Evolutionary conservation across 2,113 vertebrate species (phyloP).

Genomic region (Hyperopisus bebe): DNA sequence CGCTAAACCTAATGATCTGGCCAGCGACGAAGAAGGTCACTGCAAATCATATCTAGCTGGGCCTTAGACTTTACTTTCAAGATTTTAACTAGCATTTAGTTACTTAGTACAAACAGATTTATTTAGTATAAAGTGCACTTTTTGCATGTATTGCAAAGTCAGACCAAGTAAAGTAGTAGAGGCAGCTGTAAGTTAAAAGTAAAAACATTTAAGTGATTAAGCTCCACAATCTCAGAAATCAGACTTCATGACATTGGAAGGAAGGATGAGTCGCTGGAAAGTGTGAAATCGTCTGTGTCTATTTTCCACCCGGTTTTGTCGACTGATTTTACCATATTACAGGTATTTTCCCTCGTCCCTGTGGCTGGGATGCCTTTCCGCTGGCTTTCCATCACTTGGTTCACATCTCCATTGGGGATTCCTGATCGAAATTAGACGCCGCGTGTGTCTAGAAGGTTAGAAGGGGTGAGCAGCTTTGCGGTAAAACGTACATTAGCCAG

Average conservation of each 20-base stretch:
- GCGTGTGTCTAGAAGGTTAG: neutral
- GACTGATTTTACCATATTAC: neutral
- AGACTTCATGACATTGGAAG: neutral
- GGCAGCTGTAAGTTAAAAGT: neutral
- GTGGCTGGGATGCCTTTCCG: neutral
- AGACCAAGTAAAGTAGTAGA: neutral
- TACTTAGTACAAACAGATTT: neutral
- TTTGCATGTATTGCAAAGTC: neutral
- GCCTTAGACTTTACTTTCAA: neutral
- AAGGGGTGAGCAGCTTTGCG: neutral
- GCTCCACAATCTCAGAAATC: neutral
- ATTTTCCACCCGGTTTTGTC: neutral
- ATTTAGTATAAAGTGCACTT: neutral
- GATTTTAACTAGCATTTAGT: neutral
- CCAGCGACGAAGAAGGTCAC: neutral
- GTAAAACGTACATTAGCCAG: neutral
- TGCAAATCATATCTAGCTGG: neutral
- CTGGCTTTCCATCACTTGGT: neutral
- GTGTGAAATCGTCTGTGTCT: neutral
- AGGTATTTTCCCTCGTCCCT: neutral
- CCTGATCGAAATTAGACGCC: neutral
- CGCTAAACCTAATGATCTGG: neutral
- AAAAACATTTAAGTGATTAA: neutral
- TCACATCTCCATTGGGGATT: neutral
- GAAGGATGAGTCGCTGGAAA: neutral